These are phyloP conservation scores for Eilema caniola DNA, from an alignment of 2,888 invertebrate genomes.

Conservation along the genomic window DNA sequence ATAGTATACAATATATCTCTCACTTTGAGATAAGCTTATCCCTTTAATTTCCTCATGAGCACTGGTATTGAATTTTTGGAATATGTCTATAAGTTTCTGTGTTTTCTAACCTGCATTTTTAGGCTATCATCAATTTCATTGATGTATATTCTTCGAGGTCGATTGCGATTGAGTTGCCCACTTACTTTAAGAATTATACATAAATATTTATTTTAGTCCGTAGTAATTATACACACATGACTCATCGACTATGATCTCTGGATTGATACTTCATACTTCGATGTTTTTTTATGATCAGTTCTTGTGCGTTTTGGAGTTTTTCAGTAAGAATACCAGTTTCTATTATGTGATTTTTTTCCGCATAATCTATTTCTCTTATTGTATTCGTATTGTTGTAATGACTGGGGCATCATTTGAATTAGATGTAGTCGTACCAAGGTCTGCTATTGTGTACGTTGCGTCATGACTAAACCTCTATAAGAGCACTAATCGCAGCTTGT, in stretches of 20 bases:
- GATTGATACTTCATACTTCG: slow-evolving; percentile 60
- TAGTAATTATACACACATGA: slow-evolving; percentile 19
- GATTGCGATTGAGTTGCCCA: neutral
- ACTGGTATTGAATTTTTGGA: neutral
- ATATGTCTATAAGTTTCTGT: neutral
- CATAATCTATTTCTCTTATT: slow-evolving; percentile 58
- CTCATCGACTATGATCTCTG: slow-evolving; percentile 44
- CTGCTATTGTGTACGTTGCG: slow-evolving; percentile 66
- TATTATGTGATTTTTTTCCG: slow-evolving; percentile 48
- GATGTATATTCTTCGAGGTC: neutral
- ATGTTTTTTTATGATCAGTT: slow-evolving; percentile 45
- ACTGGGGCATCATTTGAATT: slow-evolving; percentile 31
- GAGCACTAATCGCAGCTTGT: slow-evolving; percentile 68
- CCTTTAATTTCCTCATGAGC: no score
- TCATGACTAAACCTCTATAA: slow-evolving; percentile 67
- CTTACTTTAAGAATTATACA: neutral
- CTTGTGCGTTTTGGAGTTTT: slow-evolving; percentile 22
- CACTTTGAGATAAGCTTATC: neutral
- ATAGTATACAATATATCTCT: neutral
- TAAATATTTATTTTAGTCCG: neutral
- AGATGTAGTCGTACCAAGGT: slow-evolving; percentile 56
- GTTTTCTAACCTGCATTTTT: neutral
- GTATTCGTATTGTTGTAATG: slow-evolving; percentile 53
- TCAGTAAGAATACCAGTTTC: slow-evolving; percentile 22
- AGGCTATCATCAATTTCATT: neutral